Conservation (phyloP, 2,888 invertebrate species). For the Chrysolina haemoptera region DNA sequence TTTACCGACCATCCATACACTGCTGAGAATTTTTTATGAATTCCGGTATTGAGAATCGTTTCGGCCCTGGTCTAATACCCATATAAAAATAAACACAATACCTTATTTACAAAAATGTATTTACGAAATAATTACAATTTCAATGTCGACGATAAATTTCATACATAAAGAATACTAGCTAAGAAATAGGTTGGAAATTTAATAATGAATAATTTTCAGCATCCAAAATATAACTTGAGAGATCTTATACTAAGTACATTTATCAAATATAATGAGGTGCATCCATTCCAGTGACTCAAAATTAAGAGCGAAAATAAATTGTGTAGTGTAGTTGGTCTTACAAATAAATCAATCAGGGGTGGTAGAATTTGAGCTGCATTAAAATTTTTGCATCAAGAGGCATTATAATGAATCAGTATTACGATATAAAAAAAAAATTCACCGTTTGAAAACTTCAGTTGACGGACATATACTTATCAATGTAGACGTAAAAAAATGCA, state of each 20-base stretch:
- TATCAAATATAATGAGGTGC: not conserved
- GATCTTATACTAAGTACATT: not conserved
- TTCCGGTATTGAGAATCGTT: too few relatives aligned
- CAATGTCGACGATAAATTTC: not conserved
- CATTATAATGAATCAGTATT: too few relatives aligned
- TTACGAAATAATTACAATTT: not conserved
- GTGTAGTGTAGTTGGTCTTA: not conserved
- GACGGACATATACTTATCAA: too few relatives aligned
- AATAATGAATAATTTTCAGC: not conserved
- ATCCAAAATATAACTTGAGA: not conserved
- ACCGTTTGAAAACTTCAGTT: too few relatives aligned
- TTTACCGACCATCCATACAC: too few relatives aligned
- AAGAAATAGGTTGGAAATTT: not conserved
- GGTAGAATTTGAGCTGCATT: not conserved
- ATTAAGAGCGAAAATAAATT: not conserved
- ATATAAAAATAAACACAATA: not conserved
- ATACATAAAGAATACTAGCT: not conserved
- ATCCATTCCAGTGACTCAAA: not conserved
- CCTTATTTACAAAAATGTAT: constrained; percentile 1
- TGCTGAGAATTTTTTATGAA: too few relatives aligned
- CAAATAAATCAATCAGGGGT: not conserved
- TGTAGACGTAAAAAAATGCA: too few relatives aligned
- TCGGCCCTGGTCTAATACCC: too few relatives aligned
- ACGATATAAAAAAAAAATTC: too few relatives aligned
- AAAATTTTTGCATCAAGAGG: not conserved